phyloP scores from a whole-genome alignment of 2,888 invertebrate species.

The Cinara cedri region DNA sequence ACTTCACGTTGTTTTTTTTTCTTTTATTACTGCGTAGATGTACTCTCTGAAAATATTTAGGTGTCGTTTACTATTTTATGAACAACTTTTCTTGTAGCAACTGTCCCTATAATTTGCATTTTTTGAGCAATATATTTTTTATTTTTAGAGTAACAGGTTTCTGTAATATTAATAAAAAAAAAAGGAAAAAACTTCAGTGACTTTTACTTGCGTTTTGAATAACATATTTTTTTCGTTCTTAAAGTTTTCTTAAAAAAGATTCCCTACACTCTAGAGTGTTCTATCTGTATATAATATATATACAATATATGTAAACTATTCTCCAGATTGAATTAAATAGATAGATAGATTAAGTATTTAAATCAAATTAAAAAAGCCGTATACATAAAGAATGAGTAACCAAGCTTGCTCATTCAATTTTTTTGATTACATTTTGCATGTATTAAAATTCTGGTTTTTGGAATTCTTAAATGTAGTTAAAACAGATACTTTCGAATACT shows the following conservation, averaged over 20 bases:
- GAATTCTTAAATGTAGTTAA: too few species aligned
- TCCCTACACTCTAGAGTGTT: not conserved
- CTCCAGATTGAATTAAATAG: too few species aligned
- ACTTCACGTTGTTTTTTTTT: constrained; percentile 13
- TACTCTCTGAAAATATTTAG: constrained; percentile 28
- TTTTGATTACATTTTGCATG: too few species aligned
- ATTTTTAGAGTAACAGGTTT: constrained; percentile 32
- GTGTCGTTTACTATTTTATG: constrained; percentile 38
- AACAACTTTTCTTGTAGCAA: constrained; percentile 38
- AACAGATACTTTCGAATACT: too few species aligned
- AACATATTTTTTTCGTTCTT: constrained; percentile 14
- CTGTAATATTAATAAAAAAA: constrained; percentile 16
- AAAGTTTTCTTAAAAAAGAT: constrained; percentile 19
- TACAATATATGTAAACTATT: too few species aligned
- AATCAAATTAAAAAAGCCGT: too few species aligned
- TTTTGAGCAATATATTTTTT: not conserved
- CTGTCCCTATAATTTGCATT: constrained; percentile 38
- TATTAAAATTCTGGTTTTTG: too few species aligned
- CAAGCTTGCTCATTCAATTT: too few species aligned
- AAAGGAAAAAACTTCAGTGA: constrained; percentile 28
- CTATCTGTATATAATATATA: too few species aligned
- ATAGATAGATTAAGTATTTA: too few species aligned
- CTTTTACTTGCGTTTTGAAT: constrained; percentile 21
- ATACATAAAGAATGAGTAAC: too few species aligned
- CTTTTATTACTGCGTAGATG: constrained; percentile 3